Conservation (phyloP, 2,797 vertebrate genomes). For the Bradypodion pumilum region DNA sequence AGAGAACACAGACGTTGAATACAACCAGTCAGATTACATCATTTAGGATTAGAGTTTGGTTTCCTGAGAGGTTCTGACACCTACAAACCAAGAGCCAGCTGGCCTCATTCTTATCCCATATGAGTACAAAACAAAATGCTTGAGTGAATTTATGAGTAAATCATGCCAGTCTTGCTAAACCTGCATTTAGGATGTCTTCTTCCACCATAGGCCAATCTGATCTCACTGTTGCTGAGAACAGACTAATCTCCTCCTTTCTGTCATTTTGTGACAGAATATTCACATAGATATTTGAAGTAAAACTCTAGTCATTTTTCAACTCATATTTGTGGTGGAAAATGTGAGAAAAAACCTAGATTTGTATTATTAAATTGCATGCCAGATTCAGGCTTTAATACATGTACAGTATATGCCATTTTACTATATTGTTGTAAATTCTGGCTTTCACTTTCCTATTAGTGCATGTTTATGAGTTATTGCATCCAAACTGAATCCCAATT, state of each 20-base stretch:
- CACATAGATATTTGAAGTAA: not conserved
- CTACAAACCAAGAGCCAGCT: constrained; percentile 70
- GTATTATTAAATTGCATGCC: no score
- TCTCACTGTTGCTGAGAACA: constrained; percentile 57
- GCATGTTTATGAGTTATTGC: no score
- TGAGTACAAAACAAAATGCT: constrained; percentile 60
- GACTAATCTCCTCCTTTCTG: constrained; percentile 51
- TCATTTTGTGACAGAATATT: not conserved
- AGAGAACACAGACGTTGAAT: constrained; percentile 62
- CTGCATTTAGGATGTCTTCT: constrained; percentile 64
- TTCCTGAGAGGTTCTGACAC: constrained; percentile 73
- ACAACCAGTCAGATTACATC: constrained; percentile 64
- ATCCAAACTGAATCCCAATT: no score
- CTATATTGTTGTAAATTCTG: no score
- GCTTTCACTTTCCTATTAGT: no score
- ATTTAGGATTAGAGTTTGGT: constrained; percentile 41
- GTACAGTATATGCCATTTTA: no score
- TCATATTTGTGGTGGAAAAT: no score
- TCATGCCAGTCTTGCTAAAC: constrained; percentile 64
- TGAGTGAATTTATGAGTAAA: constrained; percentile 71
- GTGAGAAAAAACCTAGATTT: no score
- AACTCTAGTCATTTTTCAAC: no score
- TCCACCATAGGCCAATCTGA: constrained; percentile 64
- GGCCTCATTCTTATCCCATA: constrained; percentile 69
- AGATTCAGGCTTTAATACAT: no score